Percentiles rank a stretch among this genome's conserved stretches.
Conservation (phyloP, 2,113 vertebrate species). For the Emydura subglobosa region DNA sequence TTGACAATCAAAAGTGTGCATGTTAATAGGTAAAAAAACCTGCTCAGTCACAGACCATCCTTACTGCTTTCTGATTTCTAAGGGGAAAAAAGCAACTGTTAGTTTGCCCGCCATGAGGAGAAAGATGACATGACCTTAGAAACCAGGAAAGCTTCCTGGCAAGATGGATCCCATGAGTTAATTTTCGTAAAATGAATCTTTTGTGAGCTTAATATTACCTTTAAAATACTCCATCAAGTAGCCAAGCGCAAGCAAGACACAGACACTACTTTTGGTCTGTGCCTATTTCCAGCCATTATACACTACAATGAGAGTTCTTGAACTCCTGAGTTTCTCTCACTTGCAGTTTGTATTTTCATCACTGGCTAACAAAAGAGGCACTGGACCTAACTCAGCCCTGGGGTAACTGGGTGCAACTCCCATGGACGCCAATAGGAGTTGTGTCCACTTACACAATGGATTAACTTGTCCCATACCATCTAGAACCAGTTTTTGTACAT, state of each 20-base stretch:
- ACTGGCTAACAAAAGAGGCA: background rate
- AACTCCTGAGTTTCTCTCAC: background rate
- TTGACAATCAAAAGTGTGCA: background rate
- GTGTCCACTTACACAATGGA: background rate
- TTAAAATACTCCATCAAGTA: background rate
- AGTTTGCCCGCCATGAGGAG: background rate
- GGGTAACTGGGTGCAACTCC: background rate
- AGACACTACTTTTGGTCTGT: fast-evolving
- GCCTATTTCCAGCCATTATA: fast-evolving
- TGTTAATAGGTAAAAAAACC: background rate
- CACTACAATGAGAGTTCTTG: background rate
- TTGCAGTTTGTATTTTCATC: background rate
- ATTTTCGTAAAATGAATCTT: background rate
- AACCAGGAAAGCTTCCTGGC: slow-evolving; percentile 4
- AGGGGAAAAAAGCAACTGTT: background rate
- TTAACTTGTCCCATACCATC: slow-evolving; percentile 43
- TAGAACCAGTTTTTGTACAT: slow-evolving; percentile 56
- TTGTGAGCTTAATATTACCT: background rate
- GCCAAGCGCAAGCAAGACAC: background rate
- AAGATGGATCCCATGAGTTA: background rate
- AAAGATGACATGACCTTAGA: background rate
- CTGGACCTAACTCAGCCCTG: background rate
- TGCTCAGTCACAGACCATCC: background rate
- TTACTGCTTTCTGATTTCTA: background rate
- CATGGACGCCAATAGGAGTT: background rate